Evolutionary conservation across 2,797 vertebrate species (phyloP), one percentile per base, ranked within the genome.

Genomic region (Coccyzus lansbergi): DNA sequence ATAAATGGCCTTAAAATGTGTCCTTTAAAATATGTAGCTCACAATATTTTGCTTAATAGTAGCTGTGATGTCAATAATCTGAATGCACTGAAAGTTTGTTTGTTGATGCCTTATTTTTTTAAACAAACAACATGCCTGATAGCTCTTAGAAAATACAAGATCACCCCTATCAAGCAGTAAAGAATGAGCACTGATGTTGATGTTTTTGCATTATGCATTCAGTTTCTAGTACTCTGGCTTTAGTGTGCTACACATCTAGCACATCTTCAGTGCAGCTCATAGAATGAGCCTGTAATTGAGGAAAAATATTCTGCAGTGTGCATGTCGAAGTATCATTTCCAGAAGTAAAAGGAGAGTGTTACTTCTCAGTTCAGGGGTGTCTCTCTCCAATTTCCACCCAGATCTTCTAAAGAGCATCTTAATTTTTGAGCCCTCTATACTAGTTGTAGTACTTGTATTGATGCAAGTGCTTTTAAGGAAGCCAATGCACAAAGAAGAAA

Each of bases 221-320:
- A 4, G 36, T 51, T 83, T 68, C 36, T 29, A 38, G 72, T 36
- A 81, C 33, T 36, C 33, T 68, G 68, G 44, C 49, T 86, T 59
- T 38, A 26, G 18, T 5, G 18, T 28, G 53, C 60, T 72, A 16
- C 40, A 8, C 48, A 55, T 15, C 38, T 64, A 34, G 26, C 81
- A 49, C 2, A 0, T 18, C 13, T 21, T 69, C 4, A 1, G 46
- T 18, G 15, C n/a, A 40, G 62, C 51, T 64, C 64, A 5, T 4
- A 33, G n/a, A 72, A 52, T 1, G 46, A 65, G 62, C 62, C 21
- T 0, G 0, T 40, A 69, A 64, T 29, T 0, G 0, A 56, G 52
- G 52, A 36, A 69, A 82, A 92, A 4, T 21, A 4, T 76, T 29
- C 26, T 46, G 40, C 29, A 3, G 11, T 12, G 4, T 22, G 9